Base-by-base conservation (phyloP, 2,113 vertebrate species). In the Rhineura floridana region DNA sequence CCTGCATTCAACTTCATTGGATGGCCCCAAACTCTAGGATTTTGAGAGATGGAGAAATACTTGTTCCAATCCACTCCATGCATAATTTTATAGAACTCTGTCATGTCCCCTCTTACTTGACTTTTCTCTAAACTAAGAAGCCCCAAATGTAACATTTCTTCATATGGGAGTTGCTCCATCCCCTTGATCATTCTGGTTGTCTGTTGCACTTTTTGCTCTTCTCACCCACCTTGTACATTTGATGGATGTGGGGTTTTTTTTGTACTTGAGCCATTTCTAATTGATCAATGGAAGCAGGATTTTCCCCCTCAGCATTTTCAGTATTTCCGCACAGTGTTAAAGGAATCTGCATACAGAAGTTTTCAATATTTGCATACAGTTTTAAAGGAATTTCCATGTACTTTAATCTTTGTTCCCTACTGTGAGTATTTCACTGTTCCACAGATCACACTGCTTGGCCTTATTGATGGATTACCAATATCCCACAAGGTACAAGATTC, bases 391-490 rank as follows among this genome's bases (percentile, higher is more conserved):
- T 72, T 82, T n/a, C 50, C 50, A 9, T 62, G 21, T 59, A 0
- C 0, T 62, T 87, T 91, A 62, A 62, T 33, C 44, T 9, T 67
- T 0, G 5, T 8, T 6, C 23, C 85, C 85, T 90, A 4, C 19
- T 84, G 65, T 6, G 76, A 33, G 9, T 48, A 33, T 5, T 86
- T 92, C n/a, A 1, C 33, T 55, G 1, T n/a, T 89, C 25, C 36
- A 17, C 46, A 28, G 81, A 77, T 86, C 0, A 0, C 4, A 7
- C 19, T 70, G 28, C 84, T 89, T 86, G 67, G 59, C 28, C 42
- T 36, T n/a, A 76, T 25, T 77, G 9, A 44, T 91, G 87, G 87
- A 85, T 87, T 88, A 50, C 79, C 86, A 75, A 82, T 82, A 63
- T 69, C 52, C 70, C 33, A 11, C 36, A 21, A 88, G n/a, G 28